Evolutionary conservation across 2,888 invertebrate genomes (phyloP).

Genomic region (Lacanobia wlatinum): DNA sequence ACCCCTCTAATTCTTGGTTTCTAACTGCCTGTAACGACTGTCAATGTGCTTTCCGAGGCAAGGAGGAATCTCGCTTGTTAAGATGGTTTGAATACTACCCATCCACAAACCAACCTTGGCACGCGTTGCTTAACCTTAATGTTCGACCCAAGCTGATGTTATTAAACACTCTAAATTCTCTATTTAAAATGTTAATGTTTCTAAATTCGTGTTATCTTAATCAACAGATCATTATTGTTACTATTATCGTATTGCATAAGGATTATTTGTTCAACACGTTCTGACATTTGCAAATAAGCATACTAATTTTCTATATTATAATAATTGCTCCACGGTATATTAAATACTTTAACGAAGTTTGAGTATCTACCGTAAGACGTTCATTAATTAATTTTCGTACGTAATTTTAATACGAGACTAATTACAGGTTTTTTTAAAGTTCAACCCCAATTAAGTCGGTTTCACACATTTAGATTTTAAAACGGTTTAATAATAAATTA

Average conservation of each 20-base stretch:
- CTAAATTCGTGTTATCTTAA: too few species aligned
- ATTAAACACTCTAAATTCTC: too few species aligned
- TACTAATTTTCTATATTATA: neutral
- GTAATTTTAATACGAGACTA: neutral
- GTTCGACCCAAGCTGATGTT: too few species aligned
- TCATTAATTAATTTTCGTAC: neutral
- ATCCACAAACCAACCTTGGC: too few species aligned
- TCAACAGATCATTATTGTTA: too few species aligned
- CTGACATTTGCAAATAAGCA: constrained; percentile 23
- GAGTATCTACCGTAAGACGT: neutral
- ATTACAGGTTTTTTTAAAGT: constrained; percentile 9
- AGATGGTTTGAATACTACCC: too few species aligned
- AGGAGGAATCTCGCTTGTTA: too few species aligned
- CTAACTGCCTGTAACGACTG: too few species aligned
- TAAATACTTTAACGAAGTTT: neutral
- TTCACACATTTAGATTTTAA: neutral
- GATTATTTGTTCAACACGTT: neutral
- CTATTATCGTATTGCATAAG: neutral
- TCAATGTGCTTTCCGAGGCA: too few species aligned
- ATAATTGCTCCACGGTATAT: constrained; percentile 12
- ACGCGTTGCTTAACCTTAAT: too few species aligned
- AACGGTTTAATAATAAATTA: neutral
- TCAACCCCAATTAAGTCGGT: constrained; percentile 15
- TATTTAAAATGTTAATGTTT: too few species aligned
- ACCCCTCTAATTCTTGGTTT: too few species aligned